Conservation (phyloP, 2,888 invertebrate species). For the Crioceris asparagi region DNA sequence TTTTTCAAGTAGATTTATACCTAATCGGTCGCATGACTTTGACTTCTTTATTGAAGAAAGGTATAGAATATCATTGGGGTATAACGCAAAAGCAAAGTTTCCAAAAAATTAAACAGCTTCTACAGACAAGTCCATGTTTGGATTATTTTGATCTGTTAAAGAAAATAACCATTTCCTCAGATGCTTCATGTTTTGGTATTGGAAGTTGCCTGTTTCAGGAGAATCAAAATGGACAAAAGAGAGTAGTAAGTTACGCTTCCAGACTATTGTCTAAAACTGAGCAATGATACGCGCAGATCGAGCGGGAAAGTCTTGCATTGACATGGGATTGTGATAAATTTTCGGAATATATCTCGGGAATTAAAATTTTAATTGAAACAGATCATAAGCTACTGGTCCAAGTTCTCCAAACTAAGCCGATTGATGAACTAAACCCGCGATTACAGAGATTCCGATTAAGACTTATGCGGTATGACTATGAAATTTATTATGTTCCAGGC, state of each 20-base stretch:
- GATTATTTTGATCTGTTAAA: conserved; percentile 6
- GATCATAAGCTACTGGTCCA: conserved; percentile 12
- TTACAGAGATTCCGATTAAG: no score
- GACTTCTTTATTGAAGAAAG: no score
- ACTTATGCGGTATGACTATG: no score
- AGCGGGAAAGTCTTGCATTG: conserved; percentile 7
- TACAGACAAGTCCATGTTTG: conserved; percentile 7
- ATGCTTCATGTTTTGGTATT: conserved; percentile 11
- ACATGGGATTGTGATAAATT: conserved; percentile 8
- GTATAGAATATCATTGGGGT: no score
- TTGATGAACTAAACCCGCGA: conserved; percentile 11
- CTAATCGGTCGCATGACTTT: conserved; percentile 7
- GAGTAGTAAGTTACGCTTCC: conserved; percentile 10
- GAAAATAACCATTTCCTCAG: conserved; percentile 5
- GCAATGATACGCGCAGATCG: conserved; percentile 7
- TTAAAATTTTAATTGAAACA: conserved; percentile 4
- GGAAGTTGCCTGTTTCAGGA: conserved; percentile 9
- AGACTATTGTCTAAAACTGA: conserved; percentile 5
- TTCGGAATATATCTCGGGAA: conserved; percentile 5
- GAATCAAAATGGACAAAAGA: conserved; percentile 1
- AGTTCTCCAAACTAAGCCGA: conserved; percentile 9
- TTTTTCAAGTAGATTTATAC: conserved; percentile 10
- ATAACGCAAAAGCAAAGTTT: conserved; percentile 8
- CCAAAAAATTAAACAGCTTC: conserved; percentile 7
- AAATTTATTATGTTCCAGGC: no score